Conservation (phyloP, 1,140 invertebrate genomes). For the Drosophila pallidifrons region DNA sequence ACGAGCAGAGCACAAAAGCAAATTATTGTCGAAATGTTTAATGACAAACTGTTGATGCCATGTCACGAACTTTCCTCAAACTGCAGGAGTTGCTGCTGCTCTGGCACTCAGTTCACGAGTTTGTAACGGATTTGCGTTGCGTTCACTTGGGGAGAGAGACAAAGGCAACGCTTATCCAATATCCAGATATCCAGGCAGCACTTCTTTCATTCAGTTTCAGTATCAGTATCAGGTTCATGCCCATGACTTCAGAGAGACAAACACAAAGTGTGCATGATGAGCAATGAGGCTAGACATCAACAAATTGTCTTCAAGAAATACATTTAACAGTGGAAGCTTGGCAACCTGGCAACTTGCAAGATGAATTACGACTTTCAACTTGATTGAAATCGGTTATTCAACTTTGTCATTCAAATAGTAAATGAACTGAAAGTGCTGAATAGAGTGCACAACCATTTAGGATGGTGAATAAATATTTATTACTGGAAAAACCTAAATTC, state of each 20-base stretch:
- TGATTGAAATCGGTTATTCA: constrained; percentile 49
- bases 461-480: too few relatives aligned
- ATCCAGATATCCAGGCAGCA: not conserved
- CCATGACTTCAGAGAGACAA: constrained; percentile 13
- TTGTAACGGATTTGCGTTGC: constrained; percentile 74
- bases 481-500: too few relatives aligned
- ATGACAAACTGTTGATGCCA: constrained; percentile 84
- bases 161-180: constrained; percentile 4
- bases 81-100: constrained; percentile 28
- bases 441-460: not conserved
- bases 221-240: constrained; percentile 69
- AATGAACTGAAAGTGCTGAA: not conserved
- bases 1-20: constrained; percentile 64
- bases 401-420: constrained; percentile 25
- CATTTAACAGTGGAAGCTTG: constrained; percentile 19
- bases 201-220: not conserved
- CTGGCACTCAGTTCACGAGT: constrained; percentile 71
- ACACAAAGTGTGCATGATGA: constrained; percentile 35
- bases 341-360: constrained; percentile 5
- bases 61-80: constrained; percentile 74
- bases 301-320: constrained; percentile 35
- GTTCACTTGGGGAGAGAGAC: not conserved
- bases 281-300: constrained; percentile 41
- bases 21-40: constrained; percentile 85
- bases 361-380: constrained; percentile 50